phyloP scores from a whole-genome alignment of 2,888 invertebrate genomes.

The Atherix ibis region DNA sequence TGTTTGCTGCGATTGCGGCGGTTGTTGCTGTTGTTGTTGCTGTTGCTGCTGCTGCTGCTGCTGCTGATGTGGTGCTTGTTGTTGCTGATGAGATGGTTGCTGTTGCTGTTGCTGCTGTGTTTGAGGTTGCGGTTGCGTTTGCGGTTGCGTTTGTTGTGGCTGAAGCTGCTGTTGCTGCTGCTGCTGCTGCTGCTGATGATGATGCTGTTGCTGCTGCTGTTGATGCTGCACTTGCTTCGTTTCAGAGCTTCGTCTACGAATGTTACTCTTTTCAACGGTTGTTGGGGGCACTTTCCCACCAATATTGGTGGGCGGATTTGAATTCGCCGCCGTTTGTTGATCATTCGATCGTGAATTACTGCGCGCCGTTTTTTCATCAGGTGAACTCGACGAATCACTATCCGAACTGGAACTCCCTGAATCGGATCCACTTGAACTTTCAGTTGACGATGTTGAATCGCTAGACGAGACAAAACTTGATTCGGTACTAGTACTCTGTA shows the following conservation, averaged over 20 bases:
- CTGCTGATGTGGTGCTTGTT: too few species aligned
- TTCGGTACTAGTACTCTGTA: constrained; percentile 36
- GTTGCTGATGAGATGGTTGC: constrained; percentile 16
- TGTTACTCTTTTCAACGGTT: constrained; percentile 7
- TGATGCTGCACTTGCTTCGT: too few species aligned
- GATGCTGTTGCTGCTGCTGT: too few species aligned
- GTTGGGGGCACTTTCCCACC: too few species aligned
- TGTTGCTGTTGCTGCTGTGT: too few species aligned
- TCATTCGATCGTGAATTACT: constrained; percentile 19
- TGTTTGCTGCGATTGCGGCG: constrained; percentile 16
- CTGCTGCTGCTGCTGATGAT: too few species aligned
- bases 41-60: too few species aligned
- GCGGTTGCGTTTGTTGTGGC: constrained; percentile 11
- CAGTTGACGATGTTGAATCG: constrained; percentile 48
- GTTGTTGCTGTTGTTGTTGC: constrained; percentile 7
- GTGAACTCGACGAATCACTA: constrained; percentile 48
- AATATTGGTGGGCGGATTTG: constrained; percentile 14
- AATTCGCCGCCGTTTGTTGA: constrained; percentile 20
- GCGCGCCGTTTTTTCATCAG: constrained; percentile 23
- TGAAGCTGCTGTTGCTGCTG: too few species aligned
- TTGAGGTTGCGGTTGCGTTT: constrained; percentile 16
- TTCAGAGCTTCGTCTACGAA: constrained; percentile 17
- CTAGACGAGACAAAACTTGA: constrained; percentile 50
- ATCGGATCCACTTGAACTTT: constrained; percentile 52
- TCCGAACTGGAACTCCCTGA: constrained; percentile 55